Evolutionary conservation across 2,113 vertebrate species (phyloP).

Genomic region (Globicephala melas): DNA sequence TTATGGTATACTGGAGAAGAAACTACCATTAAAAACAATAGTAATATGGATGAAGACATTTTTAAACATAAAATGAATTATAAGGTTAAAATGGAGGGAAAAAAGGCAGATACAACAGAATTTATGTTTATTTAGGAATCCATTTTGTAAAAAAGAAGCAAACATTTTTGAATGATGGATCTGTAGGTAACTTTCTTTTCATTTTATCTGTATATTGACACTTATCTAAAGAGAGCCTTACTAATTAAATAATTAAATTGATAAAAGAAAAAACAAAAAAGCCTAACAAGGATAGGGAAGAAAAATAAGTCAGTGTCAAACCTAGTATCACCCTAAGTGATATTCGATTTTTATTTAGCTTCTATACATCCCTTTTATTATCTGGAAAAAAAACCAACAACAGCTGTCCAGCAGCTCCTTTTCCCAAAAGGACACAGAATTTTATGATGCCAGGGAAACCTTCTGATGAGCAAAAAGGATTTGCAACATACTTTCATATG

Average conservation of each 20-base stretch:
- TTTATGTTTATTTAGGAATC: not conserved
- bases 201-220: not conserved
- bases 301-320: not conserved
- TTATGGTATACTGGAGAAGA: not conserved
- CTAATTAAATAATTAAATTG: not conserved
- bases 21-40: not conserved
- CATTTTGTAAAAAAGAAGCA: not conserved
- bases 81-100: not conserved
- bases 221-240: not conserved
- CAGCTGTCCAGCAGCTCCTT: not conserved
- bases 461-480: not conserved
- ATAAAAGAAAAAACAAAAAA: not conserved
- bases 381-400: not conserved
- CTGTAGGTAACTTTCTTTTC: not conserved
- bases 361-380: not conserved
- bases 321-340: not conserved
- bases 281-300: not conserved
- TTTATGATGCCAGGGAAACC: not conserved
- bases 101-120: not conserved
- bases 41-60: not conserved
- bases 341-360: not conserved
- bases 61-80: not conserved
- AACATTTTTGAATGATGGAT: not conserved
- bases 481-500: not conserved
- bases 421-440: not conserved